Base-by-base conservation (phyloP, 2,113 vertebrate genomes). In the Chunga burmeisteri region DNA sequence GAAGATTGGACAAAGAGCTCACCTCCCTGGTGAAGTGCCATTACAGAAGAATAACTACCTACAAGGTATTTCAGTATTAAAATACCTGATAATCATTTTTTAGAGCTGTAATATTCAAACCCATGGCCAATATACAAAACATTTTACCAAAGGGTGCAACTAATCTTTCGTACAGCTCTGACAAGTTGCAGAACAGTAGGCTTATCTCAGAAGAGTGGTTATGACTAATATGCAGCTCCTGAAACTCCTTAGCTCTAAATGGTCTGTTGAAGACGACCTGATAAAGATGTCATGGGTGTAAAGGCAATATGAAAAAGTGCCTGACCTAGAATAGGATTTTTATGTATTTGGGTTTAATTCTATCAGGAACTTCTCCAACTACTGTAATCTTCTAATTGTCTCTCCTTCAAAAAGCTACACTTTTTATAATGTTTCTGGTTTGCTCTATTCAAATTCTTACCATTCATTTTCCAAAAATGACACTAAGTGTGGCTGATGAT, bases 281-380 rank as follows among this genome's bases (percentile, higher is more conserved):
- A 98, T 97, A 98, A 97, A 97, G 93, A 98, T 83, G 97, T 96
- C 97, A 98, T 44, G 32, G 14, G 3, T 68, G 40, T n/a, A 49
- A 89, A 92, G 32, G 40, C 36, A 92, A 2, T 4, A 70, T 13
- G 65, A 71, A 77, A 11, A 66, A 59, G 23, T 47, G 29, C 27
- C 61, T 97, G 97, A 98, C 97, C 97, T 90, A 96, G 97, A 98
- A 98, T 70, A 98, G 96, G 95, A 98, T 97, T 98, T 98, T 88
- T 56, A 93, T 84, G 88, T 93, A 96, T 95, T 96, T 97, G 92
- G 85, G 97, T 97, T 96, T 98, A 98, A 98, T 98, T 98, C 94
- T 97, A 97, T 91, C 89, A 52, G 85, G 84, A 96, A 93, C 55
- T 94, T 83, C 74, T 96, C 55, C 44, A 80, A 97, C 90, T 95